Conservation (phyloP, 2,797 vertebrate genomes). For the Lacerta agilis region DNA sequence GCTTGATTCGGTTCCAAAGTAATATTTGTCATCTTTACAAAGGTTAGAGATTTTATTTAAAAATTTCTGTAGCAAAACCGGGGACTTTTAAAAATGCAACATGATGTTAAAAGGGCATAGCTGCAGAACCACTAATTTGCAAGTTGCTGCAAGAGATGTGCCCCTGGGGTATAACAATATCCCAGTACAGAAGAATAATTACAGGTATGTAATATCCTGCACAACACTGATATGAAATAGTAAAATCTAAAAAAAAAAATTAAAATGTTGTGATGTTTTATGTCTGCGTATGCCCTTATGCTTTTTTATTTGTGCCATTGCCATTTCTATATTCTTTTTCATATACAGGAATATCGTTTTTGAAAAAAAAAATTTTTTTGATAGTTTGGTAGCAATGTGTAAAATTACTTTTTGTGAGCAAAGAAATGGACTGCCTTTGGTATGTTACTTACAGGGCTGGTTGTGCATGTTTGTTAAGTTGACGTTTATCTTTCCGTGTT, state of each 20-base stretch:
- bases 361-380: neutral
- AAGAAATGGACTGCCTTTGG: neutral
- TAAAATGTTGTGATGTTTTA: neutral
- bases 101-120: neutral
- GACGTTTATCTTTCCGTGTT: constrained; percentile 14
- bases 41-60: neutral
- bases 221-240: neutral
- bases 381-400: too few relatives aligned
- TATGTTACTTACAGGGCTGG: neutral
- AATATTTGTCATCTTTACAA: neutral
- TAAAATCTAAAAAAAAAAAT: too few relatives aligned
- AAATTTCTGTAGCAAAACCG: neutral
- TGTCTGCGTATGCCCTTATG: neutral
- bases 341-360: neutral
- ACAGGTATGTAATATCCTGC: neutral
- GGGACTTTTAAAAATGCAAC: neutral
- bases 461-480: constrained; percentile 36
- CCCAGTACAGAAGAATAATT: neutral
- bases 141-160: neutral
- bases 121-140: neutral
- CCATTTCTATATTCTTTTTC: neutral
- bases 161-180: neutral
- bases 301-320: neutral
- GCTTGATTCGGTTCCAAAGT: neutral
- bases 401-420: neutral